phyloP scores from a whole-genome alignment of 2,888 invertebrate genomes.

The Lasioglossum vierecki region DNA sequence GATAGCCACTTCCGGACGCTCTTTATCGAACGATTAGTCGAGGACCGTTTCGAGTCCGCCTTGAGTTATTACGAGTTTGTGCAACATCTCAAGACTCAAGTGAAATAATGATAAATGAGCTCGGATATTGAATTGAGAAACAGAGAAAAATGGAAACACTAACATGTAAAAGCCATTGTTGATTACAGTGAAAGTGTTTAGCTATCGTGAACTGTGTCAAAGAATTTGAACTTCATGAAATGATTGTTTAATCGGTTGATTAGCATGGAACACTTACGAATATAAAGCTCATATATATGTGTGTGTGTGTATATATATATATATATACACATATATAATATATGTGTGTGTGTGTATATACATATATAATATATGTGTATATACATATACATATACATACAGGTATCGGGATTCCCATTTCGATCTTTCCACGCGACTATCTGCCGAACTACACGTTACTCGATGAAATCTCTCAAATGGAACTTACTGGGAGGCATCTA shows the following conservation, averaged over 20 bases:
- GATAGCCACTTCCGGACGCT: constrained; percentile 92
- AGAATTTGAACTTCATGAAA: constrained; percentile 45
- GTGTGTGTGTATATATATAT: not conserved
- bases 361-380: too few relatives aligned
- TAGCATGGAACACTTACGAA: constrained; percentile 46
- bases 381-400: constrained; percentile 5
- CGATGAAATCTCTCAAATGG: not conserved
- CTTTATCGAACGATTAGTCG: constrained; percentile 95
- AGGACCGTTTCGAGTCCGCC: constrained; percentile 97
- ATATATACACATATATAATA: too few relatives aligned
- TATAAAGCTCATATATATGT: constrained; percentile 37
- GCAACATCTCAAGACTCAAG: constrained; percentile 95
- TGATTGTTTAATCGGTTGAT: constrained; percentile 47
- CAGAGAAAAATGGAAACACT: constrained; percentile 14
- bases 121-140: constrained; percentile 24
- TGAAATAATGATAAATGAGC: constrained; percentile 87
- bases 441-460: not conserved
- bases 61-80: constrained; percentile 99
- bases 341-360: too few relatives aligned
- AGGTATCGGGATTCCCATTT: not conserved
- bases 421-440: not conserved
- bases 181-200: constrained; percentile 59
- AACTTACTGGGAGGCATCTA: not conserved
- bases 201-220: constrained; percentile 59
- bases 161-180: constrained; percentile 43